Percentiles rank a stretch among this genome's conserved stretches.
Evolutionary conservation across 2,113 vertebrate genomes (phyloP).

Genomic region (Tupaia tana): DNA sequence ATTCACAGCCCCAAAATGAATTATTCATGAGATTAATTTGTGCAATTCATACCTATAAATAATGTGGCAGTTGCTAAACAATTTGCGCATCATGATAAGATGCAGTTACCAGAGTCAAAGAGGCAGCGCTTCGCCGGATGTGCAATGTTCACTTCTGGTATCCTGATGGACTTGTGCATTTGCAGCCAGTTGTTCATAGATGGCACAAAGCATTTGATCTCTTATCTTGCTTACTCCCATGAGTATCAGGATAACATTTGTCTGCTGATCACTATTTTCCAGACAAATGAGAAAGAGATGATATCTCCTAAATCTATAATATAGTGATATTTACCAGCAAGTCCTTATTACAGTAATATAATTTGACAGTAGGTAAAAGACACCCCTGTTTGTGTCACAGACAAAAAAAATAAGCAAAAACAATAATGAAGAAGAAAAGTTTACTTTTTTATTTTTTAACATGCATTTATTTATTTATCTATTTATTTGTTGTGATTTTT

Average conservation of each 20-base stretch:
- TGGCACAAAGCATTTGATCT: slow-evolving; percentile 74
- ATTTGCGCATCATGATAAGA: slow-evolving; percentile 82
- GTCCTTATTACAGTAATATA: slow-evolving; percentile 75
- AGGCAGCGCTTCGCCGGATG: slow-evolving; percentile 75
- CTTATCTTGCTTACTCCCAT: slow-evolving; percentile 64
- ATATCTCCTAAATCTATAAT: slow-evolving; percentile 79
- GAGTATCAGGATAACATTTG: slow-evolving; percentile 72
- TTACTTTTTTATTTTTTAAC: too few relatives aligned
- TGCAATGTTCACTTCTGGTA: slow-evolving; percentile 71
- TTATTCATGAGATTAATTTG: slow-evolving; percentile 88
- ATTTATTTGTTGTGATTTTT: too few relatives aligned
- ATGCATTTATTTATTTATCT: too few relatives aligned
- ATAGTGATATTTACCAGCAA: slow-evolving; percentile 77
- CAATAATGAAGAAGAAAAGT: too few relatives aligned
- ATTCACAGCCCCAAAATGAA: slow-evolving; percentile 79
- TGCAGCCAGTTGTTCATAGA: slow-evolving; percentile 78
- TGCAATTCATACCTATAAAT: slow-evolving; percentile 87
- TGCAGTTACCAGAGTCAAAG: slow-evolving; percentile 80
- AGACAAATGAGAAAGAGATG: slow-evolving; percentile 68
- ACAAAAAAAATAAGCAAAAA: slow-evolving; percentile 34
- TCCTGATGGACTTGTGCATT: slow-evolving; percentile 73
- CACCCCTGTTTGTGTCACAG: slow-evolving; percentile 70
- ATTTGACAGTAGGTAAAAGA: slow-evolving; percentile 72
- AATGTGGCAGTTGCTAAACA: slow-evolving; percentile 86
- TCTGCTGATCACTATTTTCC: slow-evolving; percentile 78